Conservation (phyloP, 2,888 invertebrate genomes). For the Papilio gigon region DNA sequence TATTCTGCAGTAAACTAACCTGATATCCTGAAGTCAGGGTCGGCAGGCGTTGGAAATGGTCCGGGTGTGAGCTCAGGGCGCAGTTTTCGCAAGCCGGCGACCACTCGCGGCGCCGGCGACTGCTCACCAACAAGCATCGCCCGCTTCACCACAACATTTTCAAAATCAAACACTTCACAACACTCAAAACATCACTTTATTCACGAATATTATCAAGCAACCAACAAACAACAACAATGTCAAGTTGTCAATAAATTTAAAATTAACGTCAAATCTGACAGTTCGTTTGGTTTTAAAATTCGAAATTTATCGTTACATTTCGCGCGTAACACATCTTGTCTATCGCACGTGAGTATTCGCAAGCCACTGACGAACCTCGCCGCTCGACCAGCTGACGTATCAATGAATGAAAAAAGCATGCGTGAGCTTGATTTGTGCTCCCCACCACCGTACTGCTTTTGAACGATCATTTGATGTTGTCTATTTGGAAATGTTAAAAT, state of each 20-base stretch:
- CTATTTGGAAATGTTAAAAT: no score
- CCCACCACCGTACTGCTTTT: no score
- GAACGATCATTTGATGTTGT: no score
- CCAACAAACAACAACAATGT: constrained; percentile 7
- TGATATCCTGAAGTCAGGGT: constrained; percentile 77
- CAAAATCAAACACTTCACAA: constrained; percentile 40
- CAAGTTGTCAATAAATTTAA: constrained; percentile 6
- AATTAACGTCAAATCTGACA: constrained; percentile 38
- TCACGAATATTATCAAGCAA: constrained; percentile 28
- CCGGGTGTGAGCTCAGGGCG: constrained; percentile 77
- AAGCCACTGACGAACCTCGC: constrained; percentile 6
- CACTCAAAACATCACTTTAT: constrained; percentile 38
- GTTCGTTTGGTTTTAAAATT: constrained; percentile 35
- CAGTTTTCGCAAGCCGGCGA: constrained; percentile 78
- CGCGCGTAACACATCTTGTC: constrained; percentile 33
- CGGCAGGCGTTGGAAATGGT: constrained; percentile 71
- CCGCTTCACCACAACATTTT: constrained; percentile 40
- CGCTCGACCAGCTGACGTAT: constrained; percentile 33
- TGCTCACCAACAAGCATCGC: constrained; percentile 62
- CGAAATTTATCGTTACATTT: constrained; percentile 36
- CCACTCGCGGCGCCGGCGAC: constrained; percentile 80
- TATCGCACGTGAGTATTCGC: constrained; percentile 28
- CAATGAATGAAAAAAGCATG: constrained; percentile 41
- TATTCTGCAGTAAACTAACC: constrained; percentile 55
- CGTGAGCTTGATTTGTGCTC: constrained; percentile 38